Percentiles rank a stretch among this genome's conserved stretches.
phyloP scores from a whole-genome alignment of 2,888 invertebrate genomes.

The Netelia inedita region DNA sequence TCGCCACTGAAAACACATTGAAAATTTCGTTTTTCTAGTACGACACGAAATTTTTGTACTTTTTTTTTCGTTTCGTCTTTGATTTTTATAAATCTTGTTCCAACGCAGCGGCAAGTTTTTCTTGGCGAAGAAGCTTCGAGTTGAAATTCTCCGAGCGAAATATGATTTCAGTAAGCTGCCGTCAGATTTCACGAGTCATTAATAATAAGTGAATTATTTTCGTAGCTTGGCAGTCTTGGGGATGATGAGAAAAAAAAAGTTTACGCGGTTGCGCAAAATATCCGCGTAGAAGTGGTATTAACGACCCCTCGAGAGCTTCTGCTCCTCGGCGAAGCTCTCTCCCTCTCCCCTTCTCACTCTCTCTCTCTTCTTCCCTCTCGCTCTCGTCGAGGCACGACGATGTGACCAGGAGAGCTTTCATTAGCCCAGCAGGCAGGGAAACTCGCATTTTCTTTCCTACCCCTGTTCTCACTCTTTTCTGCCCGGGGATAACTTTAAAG shows the following conservation, averaged over 20 bases:
- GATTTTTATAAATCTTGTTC: background rate
- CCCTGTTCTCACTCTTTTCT: conserved; percentile 28
- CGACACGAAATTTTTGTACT: background rate
- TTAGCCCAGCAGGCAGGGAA: conserved; percentile 52
- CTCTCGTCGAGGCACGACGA: conserved; percentile 6
- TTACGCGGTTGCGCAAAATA: conserved; percentile 53
- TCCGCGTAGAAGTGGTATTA: conserved; percentile 45
- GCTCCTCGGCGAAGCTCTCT: background rate
- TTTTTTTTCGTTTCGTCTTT: background rate
- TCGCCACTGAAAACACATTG: background rate
- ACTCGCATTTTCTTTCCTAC: conserved; percentile 49
- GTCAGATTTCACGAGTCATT: conserved; percentile 55
- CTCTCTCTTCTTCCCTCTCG: background rate
- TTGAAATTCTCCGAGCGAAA: conserved; percentile 31
- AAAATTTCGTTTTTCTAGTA: background rate
- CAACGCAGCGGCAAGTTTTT: background rate
- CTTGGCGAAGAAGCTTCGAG: background rate
- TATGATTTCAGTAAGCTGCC: conserved; percentile 44
- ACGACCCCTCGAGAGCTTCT: conserved; percentile 47
- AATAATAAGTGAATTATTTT: conserved; percentile 65
- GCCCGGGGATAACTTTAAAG: conserved; percentile 52
- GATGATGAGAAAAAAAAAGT: conserved; percentile 48
- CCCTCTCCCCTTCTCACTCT: background rate
- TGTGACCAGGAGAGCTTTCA: conserved; percentile 56
- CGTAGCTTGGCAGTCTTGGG: conserved; percentile 25